These are phyloP conservation scores for Trissoscelio sp. DNA, from an alignment of 2,888 invertebrate genomes.

Conservation along the genomic window DNA sequence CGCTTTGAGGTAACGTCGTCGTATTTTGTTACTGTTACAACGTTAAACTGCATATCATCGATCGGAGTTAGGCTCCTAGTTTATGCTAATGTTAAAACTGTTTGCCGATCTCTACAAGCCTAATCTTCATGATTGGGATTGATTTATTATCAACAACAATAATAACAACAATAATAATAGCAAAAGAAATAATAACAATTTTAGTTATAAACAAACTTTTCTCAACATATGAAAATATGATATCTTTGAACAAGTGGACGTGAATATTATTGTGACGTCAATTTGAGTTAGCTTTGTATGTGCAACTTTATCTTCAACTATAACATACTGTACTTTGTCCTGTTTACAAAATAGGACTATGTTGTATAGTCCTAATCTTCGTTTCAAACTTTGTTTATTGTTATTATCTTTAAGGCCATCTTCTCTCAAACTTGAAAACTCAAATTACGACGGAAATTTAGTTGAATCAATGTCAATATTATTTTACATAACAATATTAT, in stretches of 20 bases:
- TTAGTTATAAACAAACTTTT: not conserved
- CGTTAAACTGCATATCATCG: conserved; percentile 49
- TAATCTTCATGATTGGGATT: too few relatives aligned
- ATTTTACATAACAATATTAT: too few relatives aligned
- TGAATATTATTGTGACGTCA: conserved; percentile 14
- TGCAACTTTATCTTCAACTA: conserved; percentile 4
- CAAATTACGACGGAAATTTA: not conserved
- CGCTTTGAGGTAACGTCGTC: conserved; percentile 66
- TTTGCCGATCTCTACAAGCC: conserved; percentile 9
- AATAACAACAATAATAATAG: too few relatives aligned
- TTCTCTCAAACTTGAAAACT: not conserved
- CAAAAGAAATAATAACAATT: too few relatives aligned
- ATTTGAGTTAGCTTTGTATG: not conserved
- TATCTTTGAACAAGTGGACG: too few relatives aligned
- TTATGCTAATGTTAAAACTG: conserved; percentile 42
- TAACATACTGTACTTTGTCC: conserved; percentile 13
- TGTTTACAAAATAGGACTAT: conserved; percentile 5
- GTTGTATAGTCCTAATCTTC: conserved; percentile 4
- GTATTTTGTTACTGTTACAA: conserved; percentile 57
- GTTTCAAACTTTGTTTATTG: conserved; percentile 22
- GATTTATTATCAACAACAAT: conserved; percentile 7
- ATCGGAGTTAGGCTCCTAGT: conserved; percentile 9
- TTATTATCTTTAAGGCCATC: not conserved
- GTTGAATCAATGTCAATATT: too few relatives aligned
- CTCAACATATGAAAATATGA: too few relatives aligned